Conservation (phyloP, 2,113 vertebrate genomes). For the Pantherophis guttatus region DNA sequence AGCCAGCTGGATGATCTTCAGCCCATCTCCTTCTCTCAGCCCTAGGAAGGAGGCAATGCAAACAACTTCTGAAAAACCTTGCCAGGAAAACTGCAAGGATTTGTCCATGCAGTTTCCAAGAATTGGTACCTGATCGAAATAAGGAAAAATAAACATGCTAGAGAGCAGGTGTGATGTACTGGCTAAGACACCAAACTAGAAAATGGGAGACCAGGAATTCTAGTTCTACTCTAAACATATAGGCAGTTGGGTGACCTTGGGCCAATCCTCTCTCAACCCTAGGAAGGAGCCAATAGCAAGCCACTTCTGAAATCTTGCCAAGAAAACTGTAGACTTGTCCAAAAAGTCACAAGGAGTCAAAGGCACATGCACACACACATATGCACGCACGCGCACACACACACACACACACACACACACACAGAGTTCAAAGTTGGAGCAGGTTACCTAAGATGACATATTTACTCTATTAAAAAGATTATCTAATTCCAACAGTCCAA, state of each 20-base stretch:
- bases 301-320: neutral
- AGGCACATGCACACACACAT: neutral
- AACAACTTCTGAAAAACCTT: neutral
- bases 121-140: neutral
- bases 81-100: neutral
- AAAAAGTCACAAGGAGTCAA: neutral
- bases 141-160: neutral
- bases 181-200: neutral
- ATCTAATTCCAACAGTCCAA: neutral
- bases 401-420: neutral
- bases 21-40: neutral
- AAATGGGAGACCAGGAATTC: neutral
- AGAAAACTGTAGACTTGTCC: neutral
- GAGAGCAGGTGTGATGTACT: neutral
- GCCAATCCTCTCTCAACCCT: neutral
- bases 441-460: neutral
- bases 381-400: too few relatives aligned
- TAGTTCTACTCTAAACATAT: neutral
- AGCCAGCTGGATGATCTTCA: neutral
- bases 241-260: neutral
- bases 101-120: neutral
- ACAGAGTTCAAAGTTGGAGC: neutral
- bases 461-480: neutral
- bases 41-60: neutral
- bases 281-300: neutral